Conservation (phyloP, 2,888 invertebrate species). For the Epiblema foenella region DNA sequence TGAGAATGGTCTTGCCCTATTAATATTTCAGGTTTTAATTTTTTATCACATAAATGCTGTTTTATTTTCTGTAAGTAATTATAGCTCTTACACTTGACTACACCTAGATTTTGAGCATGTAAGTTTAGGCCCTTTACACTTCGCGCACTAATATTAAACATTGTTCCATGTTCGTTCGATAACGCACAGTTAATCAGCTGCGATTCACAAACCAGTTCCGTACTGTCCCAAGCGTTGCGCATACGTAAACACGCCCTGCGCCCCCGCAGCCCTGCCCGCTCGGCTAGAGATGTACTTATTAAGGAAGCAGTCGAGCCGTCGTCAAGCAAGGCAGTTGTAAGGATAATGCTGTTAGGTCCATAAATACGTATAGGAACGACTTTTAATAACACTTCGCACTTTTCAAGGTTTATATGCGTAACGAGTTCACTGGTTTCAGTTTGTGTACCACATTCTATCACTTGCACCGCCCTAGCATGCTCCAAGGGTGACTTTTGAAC, state of each 20-base stretch:
- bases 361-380: slow-evolving; percentile 46
- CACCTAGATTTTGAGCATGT: slow-evolving; percentile 46
- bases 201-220: slow-evolving; percentile 42
- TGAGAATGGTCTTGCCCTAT: too few species aligned
- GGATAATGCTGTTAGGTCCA: slow-evolving; percentile 47
- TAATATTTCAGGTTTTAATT: too few species aligned
- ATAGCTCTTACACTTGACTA: slow-evolving; percentile 42
- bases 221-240: slow-evolving; percentile 47
- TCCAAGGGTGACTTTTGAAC: neutral
- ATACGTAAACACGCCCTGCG: slow-evolving; percentile 46
- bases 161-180: slow-evolving; percentile 38
- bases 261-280: slow-evolving; percentile 47
- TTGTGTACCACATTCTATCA: neutral
- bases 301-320: slow-evolving; percentile 51
- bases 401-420: slow-evolving; percentile 13
- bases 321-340: slow-evolving; percentile 47
- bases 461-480: neutral
- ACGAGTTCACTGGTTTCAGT: slow-evolving; percentile 28
- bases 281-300: slow-evolving; percentile 45
- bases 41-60: too few species aligned
- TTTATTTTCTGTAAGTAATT: neutral
- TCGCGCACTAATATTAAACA: slow-evolving; percentile 45
- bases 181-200: slow-evolving; percentile 41
- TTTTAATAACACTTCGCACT: slow-evolving; percentile 46
- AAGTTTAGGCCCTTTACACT: slow-evolving; percentile 48